These are phyloP conservation scores for Protonemura montana DNA, from an alignment of 2,888 invertebrate genomes.

Conservation along the genomic window DNA sequence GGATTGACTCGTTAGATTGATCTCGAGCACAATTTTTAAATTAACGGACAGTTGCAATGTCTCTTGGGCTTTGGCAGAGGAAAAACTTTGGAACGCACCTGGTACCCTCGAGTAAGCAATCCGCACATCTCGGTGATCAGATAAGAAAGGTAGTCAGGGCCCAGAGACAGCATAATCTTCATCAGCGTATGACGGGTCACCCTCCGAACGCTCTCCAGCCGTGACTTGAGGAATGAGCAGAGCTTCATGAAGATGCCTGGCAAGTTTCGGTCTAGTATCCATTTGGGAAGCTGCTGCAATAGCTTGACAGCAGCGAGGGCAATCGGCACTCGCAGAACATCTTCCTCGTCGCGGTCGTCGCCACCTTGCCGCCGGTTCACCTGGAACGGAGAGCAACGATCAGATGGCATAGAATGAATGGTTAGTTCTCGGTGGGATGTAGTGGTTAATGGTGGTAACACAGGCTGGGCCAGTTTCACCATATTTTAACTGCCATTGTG, in stretches of 20 bases:
- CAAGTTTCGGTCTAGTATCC: slow-evolving; percentile 76
- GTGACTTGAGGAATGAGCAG: slow-evolving; percentile 89
- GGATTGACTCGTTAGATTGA: no score
- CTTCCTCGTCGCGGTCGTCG: slow-evolving; percentile 85
- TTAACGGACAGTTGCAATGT: no score
- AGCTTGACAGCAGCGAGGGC: slow-evolving; percentile 92
- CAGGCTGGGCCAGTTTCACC: no score
- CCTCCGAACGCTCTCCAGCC: slow-evolving; percentile 84
- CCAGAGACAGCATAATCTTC: slow-evolving; percentile 86
- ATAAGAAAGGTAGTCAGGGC: slow-evolving; percentile 79
- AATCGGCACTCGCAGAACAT: slow-evolving; percentile 88
- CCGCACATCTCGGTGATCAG: slow-evolving; percentile 82
- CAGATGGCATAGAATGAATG: no score
- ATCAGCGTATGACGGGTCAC: slow-evolving; percentile 90
- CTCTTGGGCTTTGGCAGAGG: no score
- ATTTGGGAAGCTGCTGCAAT: slow-evolving; percentile 83
- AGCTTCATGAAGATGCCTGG: slow-evolving; percentile 88
- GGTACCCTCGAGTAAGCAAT: slow-evolving; percentile 84
- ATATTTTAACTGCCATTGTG: no score
- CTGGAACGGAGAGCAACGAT: background rate
- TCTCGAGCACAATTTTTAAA: no score
- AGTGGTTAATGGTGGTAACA: no score
- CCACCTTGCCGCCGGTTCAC: slow-evolving; percentile 74
- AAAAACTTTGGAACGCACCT: slow-evolving; percentile 54
- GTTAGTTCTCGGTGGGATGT: no score